Evolutionary conservation across 2,797 vertebrate genomes (phyloP), one percentile per base, ranked within the genome.

Genomic region (Halcyon leucocephala): DNA sequence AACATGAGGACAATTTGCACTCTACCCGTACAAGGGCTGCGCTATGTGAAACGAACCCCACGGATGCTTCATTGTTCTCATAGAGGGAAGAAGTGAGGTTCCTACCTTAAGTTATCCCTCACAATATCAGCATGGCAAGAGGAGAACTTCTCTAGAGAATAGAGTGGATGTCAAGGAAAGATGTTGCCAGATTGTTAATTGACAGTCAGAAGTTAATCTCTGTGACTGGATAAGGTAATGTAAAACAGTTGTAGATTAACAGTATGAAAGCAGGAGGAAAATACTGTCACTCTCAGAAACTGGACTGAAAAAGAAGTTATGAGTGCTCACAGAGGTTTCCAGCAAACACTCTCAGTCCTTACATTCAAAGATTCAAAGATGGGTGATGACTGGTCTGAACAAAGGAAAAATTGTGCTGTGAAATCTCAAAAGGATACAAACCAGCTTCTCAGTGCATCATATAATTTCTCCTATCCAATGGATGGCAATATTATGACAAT

Each of bases 401-500:
- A 97, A 95, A 96, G 71, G 60, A 57, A 90, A 95, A 94, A 91
- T 71, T 87, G 69, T 89, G 74, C 41, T 85, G 57, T 57, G 61
- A 85, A 87, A 86, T 91, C 61, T 95, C 94, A 83, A 85, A 91
- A 91, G 76, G 82, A 67, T 82, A 74, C 82, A 83, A 94, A 94
- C 9, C 72, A 89, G 79, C 60, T 85, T 87, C 89, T 91, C 49
- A 51, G 79, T 86, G 96, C 35, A 86, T 94, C 76, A 1, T 91
- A 69, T 92, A 93, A 96, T 97, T 96, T 96, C 79, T 94, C 52
- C 72, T 58, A 91, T 91, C 69, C 76, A 94, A 91, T 0, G 93
- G 86, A 94, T 89, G 76, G 69, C 78, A 97, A 97, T 97, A 95
- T 97, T 97, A 89, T 96, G 94, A 95, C 95, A 97, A 95, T 93